A percentile compares a stretch with the other conserved stretches of the same genome.
Evolutionary conservation across 2,888 invertebrate species (phyloP).

Genomic region (Stenoptilia bipunctidactyla): DNA sequence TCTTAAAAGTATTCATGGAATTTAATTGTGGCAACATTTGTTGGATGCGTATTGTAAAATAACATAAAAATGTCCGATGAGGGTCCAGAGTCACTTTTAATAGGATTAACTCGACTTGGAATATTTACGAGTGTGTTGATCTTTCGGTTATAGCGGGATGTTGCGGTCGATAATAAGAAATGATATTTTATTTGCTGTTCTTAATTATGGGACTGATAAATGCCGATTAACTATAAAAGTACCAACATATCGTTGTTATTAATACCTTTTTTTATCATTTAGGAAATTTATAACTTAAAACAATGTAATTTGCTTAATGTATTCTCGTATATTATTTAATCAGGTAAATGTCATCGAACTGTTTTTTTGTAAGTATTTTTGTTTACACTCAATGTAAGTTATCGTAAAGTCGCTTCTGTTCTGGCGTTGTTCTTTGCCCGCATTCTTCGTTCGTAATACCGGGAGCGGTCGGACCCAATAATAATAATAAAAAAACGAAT

Average conservation of each 20-base stretch:
- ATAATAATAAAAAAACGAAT: slow-evolving; percentile 67
- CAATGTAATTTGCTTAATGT: too few relatives aligned
- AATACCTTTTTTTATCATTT: too few relatives aligned
- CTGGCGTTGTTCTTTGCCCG: slow-evolving; percentile 37
- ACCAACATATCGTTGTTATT: too few relatives aligned
- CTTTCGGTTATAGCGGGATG: neutral
- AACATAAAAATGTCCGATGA: slow-evolving; percentile 1
- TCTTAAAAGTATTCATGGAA: slow-evolving; percentile 51
- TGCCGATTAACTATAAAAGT: too few relatives aligned
- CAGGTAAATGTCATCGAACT: too few relatives aligned
- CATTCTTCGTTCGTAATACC: slow-evolving; percentile 69
- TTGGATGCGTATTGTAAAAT: neutral
- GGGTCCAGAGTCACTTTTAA: neutral
- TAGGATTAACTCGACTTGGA: neutral
- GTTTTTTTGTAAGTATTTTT: too few relatives aligned
- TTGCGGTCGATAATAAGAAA: neutral
- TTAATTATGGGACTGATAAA: too few relatives aligned
- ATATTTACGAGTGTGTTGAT: neutral
- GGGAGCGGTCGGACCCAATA: slow-evolving; percentile 66
- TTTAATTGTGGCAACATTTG: slow-evolving; percentile 9
- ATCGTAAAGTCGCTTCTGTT: slow-evolving; percentile 44
- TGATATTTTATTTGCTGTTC: too few relatives aligned
- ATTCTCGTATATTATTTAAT: too few relatives aligned
- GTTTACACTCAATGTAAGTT: too few relatives aligned
- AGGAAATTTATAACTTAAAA: too few relatives aligned